Evolutionary conservation across 2,888 invertebrate genomes (phyloP).

Genomic region (Trichopoda pennipes): DNA sequence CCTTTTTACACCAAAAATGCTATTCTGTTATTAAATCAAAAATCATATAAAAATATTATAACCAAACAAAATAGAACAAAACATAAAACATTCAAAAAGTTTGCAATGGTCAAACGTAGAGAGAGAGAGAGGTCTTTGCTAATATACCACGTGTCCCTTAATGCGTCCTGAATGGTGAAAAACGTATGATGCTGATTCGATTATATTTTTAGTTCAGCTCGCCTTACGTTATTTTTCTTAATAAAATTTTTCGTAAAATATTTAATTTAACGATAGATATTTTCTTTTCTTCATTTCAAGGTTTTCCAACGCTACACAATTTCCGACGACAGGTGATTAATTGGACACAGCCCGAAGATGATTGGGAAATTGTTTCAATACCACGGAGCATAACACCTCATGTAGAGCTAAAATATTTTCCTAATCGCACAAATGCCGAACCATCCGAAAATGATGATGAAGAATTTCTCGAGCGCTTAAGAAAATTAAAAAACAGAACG

Average conservation of each 20-base stretch:
- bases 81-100: too few species aligned
- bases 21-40: too few species aligned
- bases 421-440: conserved; percentile 76
- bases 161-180: too few species aligned
- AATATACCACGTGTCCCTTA: too few species aligned
- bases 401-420: conserved; percentile 74
- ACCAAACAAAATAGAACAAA: too few species aligned
- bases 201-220: too few species aligned
- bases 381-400: conserved; percentile 80
- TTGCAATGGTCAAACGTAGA: too few species aligned
- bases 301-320: conserved; percentile 74
- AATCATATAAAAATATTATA: too few species aligned
- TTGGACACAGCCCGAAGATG: conserved; percentile 78
- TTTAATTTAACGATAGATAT: not conserved
- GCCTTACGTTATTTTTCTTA: too few species aligned
- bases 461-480: conserved; percentile 76
- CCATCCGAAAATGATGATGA: conserved; percentile 77
- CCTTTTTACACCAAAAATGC: too few species aligned
- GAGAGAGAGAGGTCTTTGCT: too few species aligned
- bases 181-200: too few species aligned
- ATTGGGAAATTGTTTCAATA: conserved; percentile 77
- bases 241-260: not conserved
- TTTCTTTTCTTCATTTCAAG: conserved; percentile 68
- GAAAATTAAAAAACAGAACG: conserved; percentile 73
- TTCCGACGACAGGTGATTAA: conserved; percentile 75